Evolutionary conservation across 2,797 vertebrate species (phyloP).

Genomic region (Spinus pinus): DNA sequence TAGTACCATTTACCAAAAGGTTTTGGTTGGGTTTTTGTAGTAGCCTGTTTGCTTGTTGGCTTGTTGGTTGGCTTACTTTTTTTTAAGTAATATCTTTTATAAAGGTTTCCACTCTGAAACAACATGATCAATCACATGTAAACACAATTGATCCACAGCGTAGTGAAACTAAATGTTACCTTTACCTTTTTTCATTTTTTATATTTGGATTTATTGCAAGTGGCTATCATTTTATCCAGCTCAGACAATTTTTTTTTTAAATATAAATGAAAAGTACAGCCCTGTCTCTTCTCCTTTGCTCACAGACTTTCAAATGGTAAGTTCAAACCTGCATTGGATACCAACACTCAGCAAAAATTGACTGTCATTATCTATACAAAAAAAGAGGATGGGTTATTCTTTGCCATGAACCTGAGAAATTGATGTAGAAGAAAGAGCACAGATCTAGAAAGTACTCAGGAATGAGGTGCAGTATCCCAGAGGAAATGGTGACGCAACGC

Average conservation of each 20-base stretch:
- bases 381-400: neutral
- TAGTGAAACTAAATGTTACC: neutral
- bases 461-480: neutral
- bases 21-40: neutral
- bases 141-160: neutral
- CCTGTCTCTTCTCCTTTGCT: neutral
- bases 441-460: neutral
- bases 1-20: neutral
- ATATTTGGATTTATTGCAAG: neutral
- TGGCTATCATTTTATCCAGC: neutral
- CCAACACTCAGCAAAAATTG: neutral
- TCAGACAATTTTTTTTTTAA: neutral
- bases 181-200: neutral
- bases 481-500: neutral
- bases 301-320: neutral
- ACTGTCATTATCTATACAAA: neutral
- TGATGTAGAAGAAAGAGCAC: neutral
- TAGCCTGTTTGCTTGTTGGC: fast-evolving
- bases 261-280: neutral
- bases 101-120: neutral
- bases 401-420: neutral
- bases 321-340: neutral
- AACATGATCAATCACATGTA: neutral
- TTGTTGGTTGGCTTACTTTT: neutral
- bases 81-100: neutral